These are phyloP conservation scores for Eudyptes chrysolophus DNA, from an alignment of 2,113 vertebrate genomes.

Conservation along the genomic window DNA sequence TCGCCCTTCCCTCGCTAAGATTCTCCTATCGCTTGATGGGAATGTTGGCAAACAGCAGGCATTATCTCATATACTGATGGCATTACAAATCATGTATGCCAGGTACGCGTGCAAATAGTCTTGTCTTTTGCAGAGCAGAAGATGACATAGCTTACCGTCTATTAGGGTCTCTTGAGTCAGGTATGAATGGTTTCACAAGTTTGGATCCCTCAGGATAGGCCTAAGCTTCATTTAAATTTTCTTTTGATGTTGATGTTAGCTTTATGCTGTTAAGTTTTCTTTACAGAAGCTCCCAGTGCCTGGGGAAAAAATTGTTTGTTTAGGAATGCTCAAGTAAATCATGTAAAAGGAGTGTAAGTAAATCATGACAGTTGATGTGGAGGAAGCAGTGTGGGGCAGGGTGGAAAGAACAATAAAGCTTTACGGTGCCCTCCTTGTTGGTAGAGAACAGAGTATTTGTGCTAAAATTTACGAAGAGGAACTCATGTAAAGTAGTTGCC, in stretches of 20 bases:
- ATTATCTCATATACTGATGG: conserved; percentile 90
- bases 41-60: conserved; percentile 95
- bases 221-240: not conserved
- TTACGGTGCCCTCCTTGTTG: not conserved
- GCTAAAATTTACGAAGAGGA: not conserved
- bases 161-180: not conserved
- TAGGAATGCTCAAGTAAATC: not conserved
- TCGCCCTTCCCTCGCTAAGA: conserved; percentile 95
- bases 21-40: conserved; percentile 93
- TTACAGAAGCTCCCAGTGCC: not conserved
- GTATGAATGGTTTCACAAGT: not conserved
- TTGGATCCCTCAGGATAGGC: not conserved
- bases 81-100: conserved; percentile 95
- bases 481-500: not conserved
- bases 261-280: not conserved
- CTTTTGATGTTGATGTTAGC: not conserved
- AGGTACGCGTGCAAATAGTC: conserved; percentile 75
- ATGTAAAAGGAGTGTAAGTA: not conserved
- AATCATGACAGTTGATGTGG: not conserved
- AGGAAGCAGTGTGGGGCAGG: not conserved
- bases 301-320: not conserved
- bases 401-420: not conserved
- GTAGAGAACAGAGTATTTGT: not conserved
- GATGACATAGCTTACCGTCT: not conserved
- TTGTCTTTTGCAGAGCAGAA: not conserved